These are phyloP conservation scores for Euthynnus affinis DNA, from an alignment of 2,797 vertebrate species.

Conservation along the genomic window DNA sequence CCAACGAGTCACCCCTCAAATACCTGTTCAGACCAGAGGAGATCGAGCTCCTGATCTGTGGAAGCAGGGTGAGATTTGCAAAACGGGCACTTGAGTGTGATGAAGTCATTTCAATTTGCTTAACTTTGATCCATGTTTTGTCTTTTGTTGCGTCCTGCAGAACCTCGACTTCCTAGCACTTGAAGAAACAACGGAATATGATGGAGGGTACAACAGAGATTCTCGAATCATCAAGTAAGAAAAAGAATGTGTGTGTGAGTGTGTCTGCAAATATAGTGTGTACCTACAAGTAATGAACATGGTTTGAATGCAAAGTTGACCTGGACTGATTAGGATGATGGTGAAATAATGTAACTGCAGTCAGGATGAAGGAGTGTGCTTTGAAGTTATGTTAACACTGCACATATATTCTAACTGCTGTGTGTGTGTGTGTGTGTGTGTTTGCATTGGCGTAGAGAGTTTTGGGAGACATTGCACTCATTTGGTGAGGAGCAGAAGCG, in stretches of 20 bases:
- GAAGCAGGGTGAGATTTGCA: slow-evolving; percentile 88
- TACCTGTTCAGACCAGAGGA: slow-evolving; percentile 99
- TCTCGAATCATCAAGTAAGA: slow-evolving; percentile 96
- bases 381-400: not conserved
- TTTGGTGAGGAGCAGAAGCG: slow-evolving; percentile 98
- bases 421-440: not conserved
- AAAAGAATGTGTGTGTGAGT: not conserved
- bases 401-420: not conserved
- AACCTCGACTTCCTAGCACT: slow-evolving; percentile 98
- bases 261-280: not conserved
- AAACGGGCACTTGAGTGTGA: fast-evolving
- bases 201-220: slow-evolving; percentile 97
- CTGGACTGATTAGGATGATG: too few relatives aligned
- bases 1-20: slow-evolving; percentile 98
- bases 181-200: slow-evolving; percentile 98
- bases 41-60: slow-evolving; percentile 98
- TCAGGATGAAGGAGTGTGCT: not conserved
- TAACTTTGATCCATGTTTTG: not conserved
- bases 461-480: slow-evolving; percentile 98
- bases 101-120: not conserved
- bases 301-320: not conserved
- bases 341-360: too few relatives aligned
- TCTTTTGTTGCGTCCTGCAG: slow-evolving; percentile 76
- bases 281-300: not conserved
- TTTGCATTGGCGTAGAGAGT: slow-evolving; percentile 86